Base-by-base conservation (phyloP, 2,113 vertebrate genomes). In the Eretmochelys imbricata region DNA sequence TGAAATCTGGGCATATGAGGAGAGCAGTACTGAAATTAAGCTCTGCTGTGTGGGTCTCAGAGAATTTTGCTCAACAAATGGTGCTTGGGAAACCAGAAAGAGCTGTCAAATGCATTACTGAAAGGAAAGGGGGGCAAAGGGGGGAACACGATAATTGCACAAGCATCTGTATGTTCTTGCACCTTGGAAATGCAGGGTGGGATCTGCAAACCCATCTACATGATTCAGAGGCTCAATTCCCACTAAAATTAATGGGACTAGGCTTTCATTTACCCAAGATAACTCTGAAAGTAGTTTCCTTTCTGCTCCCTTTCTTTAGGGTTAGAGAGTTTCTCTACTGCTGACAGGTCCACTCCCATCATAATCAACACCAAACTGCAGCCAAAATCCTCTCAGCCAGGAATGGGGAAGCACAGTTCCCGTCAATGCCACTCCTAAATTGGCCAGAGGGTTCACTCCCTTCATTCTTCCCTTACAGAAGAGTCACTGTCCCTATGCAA, bases 1-100 rank as follows among this genome's bases (percentile, higher is more conserved):
- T 80, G 54, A 49, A 54, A 59, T 3, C 2, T 19, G 5, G 0
- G 0, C 5, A 80, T 1, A 31, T 6, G 76, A 13, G 78, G 49
- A 85, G 51, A 84, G 16, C 24, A 29, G 25, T 55, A 53, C 10
- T 54, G 57, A 84, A 92, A 22, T 38, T 80, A 89, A 93, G 50
- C 50, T 10, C 49, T 90, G 48, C 3, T 75, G 50, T 22, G 85
- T 35, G 42, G 76, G 14, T 20, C 2, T 9, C 46, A 88, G 51
- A 84, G 91, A 48, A 72, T 69, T 27, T 25, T 49, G 13, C 49
- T 35, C 3, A 5, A 6, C 57, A 35, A 85, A 29, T 25, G 25
- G 62, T 65, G 24, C 19, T 35, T 65, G 12, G 31, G 27, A 62
- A 57, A 59, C 31, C 31, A 69, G 62, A 48, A 69, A n/a, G 12